These are phyloP conservation scores for Nautilus pompilius DNA, from an alignment of 1,140 invertebrate species.

Conservation along the genomic window DNA sequence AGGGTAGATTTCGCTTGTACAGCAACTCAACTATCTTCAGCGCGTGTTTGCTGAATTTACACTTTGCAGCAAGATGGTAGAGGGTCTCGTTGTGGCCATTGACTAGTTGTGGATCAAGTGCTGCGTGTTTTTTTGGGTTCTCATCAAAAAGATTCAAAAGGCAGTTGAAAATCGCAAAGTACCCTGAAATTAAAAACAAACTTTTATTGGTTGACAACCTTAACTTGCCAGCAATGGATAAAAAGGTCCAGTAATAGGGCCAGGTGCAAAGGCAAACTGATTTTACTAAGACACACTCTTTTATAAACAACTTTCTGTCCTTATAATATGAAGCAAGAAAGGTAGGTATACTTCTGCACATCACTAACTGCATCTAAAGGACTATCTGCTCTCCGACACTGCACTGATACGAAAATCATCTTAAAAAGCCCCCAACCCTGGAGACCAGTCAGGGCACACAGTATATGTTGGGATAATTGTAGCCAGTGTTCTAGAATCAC, in stretches of 20 bases:
- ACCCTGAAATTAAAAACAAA: slow-evolving; percentile 14
- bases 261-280: not conserved
- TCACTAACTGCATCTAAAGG: not conserved
- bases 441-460: too few relatives aligned
- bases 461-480: too few relatives aligned
- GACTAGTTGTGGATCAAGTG: slow-evolving; percentile 18
- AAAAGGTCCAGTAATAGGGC: not conserved
- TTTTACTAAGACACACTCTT: not conserved
- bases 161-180: slow-evolving; percentile 30
- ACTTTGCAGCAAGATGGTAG: slow-evolving; percentile 31
- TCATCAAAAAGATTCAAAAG: slow-evolving; percentile 24
- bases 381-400: too few relatives aligned
- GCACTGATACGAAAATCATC: too few relatives aligned
- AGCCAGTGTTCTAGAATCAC: too few relatives aligned
- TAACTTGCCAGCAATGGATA: not conserved
- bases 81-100: slow-evolving; percentile 31
- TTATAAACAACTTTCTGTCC: not conserved
- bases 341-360: not conserved
- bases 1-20: slow-evolving; percentile 22
- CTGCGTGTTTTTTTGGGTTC: slow-evolving; percentile 19
- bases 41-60: slow-evolving; percentile 27
- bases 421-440: too few relatives aligned
- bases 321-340: not conserved
- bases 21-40: slow-evolving; percentile 33
- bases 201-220: not conserved